A percentile compares a stretch with the other conserved stretches of the same genome.
phyloP scores from a whole-genome alignment of 2,113 vertebrate species.

The Melanocharis versteri region DNA sequence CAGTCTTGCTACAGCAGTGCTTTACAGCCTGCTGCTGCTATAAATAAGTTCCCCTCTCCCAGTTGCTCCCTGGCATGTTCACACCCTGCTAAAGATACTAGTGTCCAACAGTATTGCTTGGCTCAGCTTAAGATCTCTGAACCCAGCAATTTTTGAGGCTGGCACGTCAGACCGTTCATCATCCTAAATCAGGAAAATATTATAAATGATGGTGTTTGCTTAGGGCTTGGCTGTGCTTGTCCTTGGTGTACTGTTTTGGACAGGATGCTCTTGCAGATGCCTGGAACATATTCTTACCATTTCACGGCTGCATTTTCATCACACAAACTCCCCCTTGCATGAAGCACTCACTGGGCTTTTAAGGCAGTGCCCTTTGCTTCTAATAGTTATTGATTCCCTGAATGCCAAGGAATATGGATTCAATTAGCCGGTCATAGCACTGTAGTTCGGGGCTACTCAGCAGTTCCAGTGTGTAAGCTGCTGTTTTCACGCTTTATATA shows the following conservation, averaged over 20 bases:
- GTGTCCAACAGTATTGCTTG: background rate
- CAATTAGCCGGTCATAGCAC: slow-evolving; percentile 31
- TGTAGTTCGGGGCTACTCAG: slow-evolving; percentile 28
- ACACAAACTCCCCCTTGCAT: background rate
- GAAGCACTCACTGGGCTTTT: background rate
- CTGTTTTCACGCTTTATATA: slow-evolving; percentile 17
- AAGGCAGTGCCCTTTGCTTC: slow-evolving; percentile 14
- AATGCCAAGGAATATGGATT: slow-evolving; percentile 24
- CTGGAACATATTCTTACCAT: background rate
- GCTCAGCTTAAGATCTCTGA: background rate
- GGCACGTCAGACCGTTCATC: background rate
- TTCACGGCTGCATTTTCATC: background rate
- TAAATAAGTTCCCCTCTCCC: background rate
- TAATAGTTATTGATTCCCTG: slow-evolving; percentile 44
- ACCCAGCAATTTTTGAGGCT: background rate
- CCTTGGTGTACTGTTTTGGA: background rate
- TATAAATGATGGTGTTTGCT: background rate
- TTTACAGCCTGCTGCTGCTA: background rate
- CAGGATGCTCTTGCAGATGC: background rate
- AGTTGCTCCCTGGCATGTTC: background rate
- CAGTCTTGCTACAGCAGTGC: background rate
- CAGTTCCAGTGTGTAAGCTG: background rate
- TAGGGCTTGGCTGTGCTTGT: background rate
- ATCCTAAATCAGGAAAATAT: background rate
- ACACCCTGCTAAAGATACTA: background rate